Evolutionary conservation across 2,113 vertebrate genomes (phyloP).

Genomic region (Perca flavescens): DNA sequence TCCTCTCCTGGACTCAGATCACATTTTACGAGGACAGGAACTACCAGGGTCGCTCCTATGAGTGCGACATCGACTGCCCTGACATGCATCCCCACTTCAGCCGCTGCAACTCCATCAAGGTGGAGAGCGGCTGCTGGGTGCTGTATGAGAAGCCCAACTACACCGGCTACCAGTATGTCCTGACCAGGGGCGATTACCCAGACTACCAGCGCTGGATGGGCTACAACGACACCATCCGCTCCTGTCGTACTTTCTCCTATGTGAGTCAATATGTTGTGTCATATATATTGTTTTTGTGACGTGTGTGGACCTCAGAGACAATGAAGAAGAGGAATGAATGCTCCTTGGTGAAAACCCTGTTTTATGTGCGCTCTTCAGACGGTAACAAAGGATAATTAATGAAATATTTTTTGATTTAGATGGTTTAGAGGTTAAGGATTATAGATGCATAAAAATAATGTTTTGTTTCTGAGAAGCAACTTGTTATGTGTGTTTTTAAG

Average conservation of each 20-base stretch:
- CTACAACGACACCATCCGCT: slow-evolving; percentile 74
- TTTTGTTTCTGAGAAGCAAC: neutral
- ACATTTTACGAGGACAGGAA: slow-evolving; percentile 82
- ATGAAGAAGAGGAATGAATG: no score
- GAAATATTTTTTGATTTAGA: neutral
- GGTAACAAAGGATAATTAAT: no score
- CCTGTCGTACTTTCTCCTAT: slow-evolving; percentile 78
- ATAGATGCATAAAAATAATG: neutral
- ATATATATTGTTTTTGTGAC: neutral
- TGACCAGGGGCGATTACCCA: slow-evolving; percentile 77
- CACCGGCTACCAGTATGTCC: slow-evolving; percentile 75
- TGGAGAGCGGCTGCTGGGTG: slow-evolving; percentile 84
- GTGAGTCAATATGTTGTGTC: slow-evolving; percentile 46
- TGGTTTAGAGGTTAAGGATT: neutral
- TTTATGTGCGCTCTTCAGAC: neutral
- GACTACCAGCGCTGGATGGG: slow-evolving; percentile 82
- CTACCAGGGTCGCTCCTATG: slow-evolving; percentile 79
- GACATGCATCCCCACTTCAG: slow-evolving; percentile 80
- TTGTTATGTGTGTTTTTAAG: neutral
- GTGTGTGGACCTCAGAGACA: neutral
- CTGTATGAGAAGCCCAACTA: slow-evolving; percentile 78
- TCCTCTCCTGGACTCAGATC: slow-evolving; percentile 68
- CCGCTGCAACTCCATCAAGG: slow-evolving; percentile 83
- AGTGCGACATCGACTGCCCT: slow-evolving; percentile 78
- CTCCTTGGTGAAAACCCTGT: neutral